These are phyloP conservation scores for Ormia ochracea DNA, from an alignment of 2,888 invertebrate species.

Conservation along the genomic window DNA sequence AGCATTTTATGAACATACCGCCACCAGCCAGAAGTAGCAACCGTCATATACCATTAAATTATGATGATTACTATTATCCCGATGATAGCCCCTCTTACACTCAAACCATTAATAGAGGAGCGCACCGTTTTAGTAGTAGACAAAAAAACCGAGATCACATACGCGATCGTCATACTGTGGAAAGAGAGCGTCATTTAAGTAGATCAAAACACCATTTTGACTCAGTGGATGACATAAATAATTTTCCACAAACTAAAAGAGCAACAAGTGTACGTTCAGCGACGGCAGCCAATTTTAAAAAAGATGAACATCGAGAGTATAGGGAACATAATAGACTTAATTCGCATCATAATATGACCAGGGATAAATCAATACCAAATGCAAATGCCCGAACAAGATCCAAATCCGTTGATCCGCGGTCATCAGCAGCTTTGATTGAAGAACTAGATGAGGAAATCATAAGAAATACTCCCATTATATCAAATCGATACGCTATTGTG, in stretches of 20 bases:
- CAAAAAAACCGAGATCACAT: slow-evolving; percentile 70
- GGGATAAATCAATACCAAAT: slow-evolving; percentile 68
- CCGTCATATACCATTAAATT: slow-evolving; percentile 65
- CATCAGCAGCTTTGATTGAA: slow-evolving; percentile 69
- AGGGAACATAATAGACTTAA: slow-evolving; percentile 70
- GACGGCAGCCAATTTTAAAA: slow-evolving; percentile 67
- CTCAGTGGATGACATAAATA: slow-evolving; percentile 70
- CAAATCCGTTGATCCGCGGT: slow-evolving; percentile 75
- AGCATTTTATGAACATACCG: slow-evolving; percentile 36
- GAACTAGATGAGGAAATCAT: slow-evolving; percentile 73
- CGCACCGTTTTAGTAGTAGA: slow-evolving; percentile 72
- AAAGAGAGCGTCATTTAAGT: slow-evolving; percentile 77
- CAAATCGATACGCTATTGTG: slow-evolving; percentile 84
- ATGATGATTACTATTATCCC: slow-evolving; percentile 64
- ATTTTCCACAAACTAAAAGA: slow-evolving; percentile 68
- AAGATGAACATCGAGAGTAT: slow-evolving; percentile 49
- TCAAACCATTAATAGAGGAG: slow-evolving; percentile 70
- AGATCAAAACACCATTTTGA: slow-evolving; percentile 71
- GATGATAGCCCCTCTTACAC: slow-evolving; percentile 64
- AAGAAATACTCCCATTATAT: slow-evolving; percentile 81
- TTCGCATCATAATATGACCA: slow-evolving; percentile 57
- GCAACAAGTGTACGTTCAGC: slow-evolving; percentile 72
- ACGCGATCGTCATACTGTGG: slow-evolving; percentile 77
- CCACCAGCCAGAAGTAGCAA: slow-evolving; percentile 44
- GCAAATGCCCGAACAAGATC: slow-evolving; percentile 65